phyloP scores from a whole-genome alignment of 2,113 vertebrate genomes.

The Mormyrus iriodes region DNA sequence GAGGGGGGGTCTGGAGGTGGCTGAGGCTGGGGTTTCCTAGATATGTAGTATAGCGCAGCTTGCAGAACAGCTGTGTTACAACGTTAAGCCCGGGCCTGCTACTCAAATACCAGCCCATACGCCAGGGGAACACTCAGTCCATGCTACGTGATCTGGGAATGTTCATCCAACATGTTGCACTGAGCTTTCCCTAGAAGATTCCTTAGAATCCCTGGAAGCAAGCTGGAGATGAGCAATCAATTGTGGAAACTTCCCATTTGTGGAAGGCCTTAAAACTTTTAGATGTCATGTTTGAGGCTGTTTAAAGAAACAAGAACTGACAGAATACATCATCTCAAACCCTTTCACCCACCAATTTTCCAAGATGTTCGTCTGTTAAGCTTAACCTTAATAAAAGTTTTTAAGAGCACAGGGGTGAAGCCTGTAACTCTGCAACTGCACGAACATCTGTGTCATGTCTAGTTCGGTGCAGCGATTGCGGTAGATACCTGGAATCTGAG shows the following conservation, averaged over 20 bases:
- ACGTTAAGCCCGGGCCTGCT: constrained; percentile 4
- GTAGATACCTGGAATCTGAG: constrained; percentile 51
- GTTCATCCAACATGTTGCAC: not conserved
- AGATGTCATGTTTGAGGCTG: not conserved
- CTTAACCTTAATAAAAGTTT: not conserved
- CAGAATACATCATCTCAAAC: not conserved
- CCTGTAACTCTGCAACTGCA: not conserved
- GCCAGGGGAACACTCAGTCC: not conserved
- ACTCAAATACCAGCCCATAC: not conserved
- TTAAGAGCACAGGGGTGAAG: not conserved
- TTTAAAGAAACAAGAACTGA: not conserved
- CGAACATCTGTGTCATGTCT: not conserved
- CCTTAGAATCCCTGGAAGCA: not conserved
- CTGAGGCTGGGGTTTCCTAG: not conserved
- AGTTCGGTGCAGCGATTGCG: not conserved
- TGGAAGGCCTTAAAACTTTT: not conserved
- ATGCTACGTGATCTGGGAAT: not conserved
- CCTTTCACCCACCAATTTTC: not conserved
- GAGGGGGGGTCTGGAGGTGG: not conserved
- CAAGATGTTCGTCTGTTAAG: not conserved
- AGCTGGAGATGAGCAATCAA: not conserved
- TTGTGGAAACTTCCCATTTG: not conserved
- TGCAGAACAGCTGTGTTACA: constrained; percentile 9
- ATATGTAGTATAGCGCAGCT: not conserved
- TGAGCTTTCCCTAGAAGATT: not conserved